A percentile compares a stretch with the other conserved stretches of the same genome.
Evolutionary conservation across 1,140 invertebrate genomes (phyloP).

Genomic region (Heliconius hermathena): DNA sequence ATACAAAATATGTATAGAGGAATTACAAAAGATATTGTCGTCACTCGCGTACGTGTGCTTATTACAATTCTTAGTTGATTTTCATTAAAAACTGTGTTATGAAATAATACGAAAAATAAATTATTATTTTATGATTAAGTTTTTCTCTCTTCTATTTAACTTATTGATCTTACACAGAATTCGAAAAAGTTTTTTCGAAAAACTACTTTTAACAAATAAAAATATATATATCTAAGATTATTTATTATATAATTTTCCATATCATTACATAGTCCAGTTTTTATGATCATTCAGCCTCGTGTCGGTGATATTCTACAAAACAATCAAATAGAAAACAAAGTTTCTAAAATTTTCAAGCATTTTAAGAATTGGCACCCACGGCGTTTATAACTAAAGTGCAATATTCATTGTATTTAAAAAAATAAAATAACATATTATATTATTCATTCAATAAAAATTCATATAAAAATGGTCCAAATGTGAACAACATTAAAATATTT

Average conservation of each 20-base stretch:
- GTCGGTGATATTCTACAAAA: constrained; percentile 1
- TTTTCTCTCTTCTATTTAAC: no score
- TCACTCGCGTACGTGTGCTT: constrained; percentile 58
- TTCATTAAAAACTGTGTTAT: background rate
- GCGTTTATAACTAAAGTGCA: constrained; percentile 35
- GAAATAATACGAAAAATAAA: background rate
- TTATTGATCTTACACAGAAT: no score
- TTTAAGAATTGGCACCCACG: constrained; percentile 50
- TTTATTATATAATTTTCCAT: background rate
- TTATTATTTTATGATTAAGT: background rate
- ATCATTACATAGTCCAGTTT: background rate
- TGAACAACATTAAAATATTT: background rate
- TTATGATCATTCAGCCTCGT: constrained; percentile 31
- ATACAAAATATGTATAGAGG: constrained; percentile 78
- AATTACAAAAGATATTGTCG: constrained; percentile 80
- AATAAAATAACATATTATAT: background rate
- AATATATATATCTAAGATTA: no score
- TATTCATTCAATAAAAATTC: background rate
- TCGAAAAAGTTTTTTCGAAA: no score
- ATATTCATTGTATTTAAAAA: constrained; percentile 25
- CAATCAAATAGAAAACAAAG: background rate
- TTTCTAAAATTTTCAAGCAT: constrained; percentile 37
- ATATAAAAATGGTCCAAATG: background rate
- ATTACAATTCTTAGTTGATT: background rate
- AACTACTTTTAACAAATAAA: no score